Conservation (phyloP, 2,797 vertebrate genomes). For the Hozukius guyotensis region DNA sequence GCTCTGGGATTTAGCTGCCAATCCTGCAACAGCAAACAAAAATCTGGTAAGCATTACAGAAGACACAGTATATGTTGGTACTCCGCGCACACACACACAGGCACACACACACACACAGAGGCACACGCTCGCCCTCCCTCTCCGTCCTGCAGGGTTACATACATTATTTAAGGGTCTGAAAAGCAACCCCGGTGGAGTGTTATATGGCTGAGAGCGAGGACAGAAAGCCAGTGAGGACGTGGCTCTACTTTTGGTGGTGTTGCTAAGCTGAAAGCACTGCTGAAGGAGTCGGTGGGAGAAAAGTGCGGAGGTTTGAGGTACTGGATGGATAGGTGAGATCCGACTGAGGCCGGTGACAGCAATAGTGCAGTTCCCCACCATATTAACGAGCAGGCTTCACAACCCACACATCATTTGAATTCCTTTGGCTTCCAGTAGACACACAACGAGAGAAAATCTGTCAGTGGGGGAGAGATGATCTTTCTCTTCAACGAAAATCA, state of each 20-base stretch:
- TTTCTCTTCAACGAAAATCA: not conserved
- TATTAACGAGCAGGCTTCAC: not conserved
- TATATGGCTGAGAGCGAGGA: conserved; percentile 19
- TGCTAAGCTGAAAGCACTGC: conserved; percentile 5
- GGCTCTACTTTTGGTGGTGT: not conserved
- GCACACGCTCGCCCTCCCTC: not conserved
- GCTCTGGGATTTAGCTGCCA: conserved; percentile 52
- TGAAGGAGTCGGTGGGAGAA: not conserved
- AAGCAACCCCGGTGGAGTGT: conserved; percentile 36
- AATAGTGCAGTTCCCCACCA: not conserved
- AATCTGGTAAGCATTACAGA: conserved; percentile 47
- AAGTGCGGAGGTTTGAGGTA: conserved; percentile 1
- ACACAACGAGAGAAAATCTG: not conserved
- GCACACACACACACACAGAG: conserved; percentile 11
- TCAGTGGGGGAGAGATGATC: not conserved
- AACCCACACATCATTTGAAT: conserved; percentile 6
- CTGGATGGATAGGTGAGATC: not conserved
- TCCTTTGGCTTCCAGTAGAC: not conserved
- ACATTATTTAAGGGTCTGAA: conserved; percentile 69
- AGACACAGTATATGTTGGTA: conserved; percentile 39
- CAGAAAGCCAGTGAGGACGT: conserved; percentile 16
- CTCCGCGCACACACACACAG: not conserved
- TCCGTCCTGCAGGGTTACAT: conserved; percentile 49
- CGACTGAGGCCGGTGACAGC: not conserved
- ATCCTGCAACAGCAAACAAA: conserved; percentile 61